Percentiles rank a stretch among this genome's conserved stretches.
phyloP scores from a whole-genome alignment of 2,888 invertebrate genomes.

The Amphipyra berbera region DNA sequence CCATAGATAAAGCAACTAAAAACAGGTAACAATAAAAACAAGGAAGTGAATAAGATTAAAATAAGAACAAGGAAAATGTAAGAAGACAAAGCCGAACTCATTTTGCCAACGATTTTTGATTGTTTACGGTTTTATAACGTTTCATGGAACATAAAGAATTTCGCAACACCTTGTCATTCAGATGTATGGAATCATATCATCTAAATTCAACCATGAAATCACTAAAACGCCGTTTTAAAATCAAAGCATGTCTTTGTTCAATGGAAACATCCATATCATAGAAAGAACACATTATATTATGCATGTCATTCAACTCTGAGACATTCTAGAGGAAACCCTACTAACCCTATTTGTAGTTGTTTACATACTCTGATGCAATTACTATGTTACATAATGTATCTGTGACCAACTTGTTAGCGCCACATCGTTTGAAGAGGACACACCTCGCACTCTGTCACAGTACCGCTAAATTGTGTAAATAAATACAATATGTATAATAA shows the following conservation, averaged over 20 bases:
- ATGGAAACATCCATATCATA: slow-evolving; percentile 12
- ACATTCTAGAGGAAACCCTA: slow-evolving; percentile 61
- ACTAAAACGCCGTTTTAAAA: slow-evolving; percentile 3
- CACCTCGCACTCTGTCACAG: slow-evolving; percentile 12
- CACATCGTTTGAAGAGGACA: slow-evolving; percentile 30
- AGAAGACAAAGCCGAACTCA: slow-evolving; percentile 23
- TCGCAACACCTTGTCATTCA: slow-evolving; percentile 10
- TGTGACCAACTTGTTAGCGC: slow-evolving; percentile 46
- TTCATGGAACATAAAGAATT: slow-evolving; percentile 11
- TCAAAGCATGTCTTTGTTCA: slow-evolving; percentile 8
- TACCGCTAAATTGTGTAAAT: slow-evolving; percentile 28
- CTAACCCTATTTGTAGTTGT: slow-evolving; percentile 61
- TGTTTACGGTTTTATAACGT: slow-evolving; percentile 10
- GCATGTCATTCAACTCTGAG: slow-evolving; percentile 59
- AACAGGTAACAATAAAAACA: slow-evolving; percentile 22
- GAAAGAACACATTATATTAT: slow-evolving; percentile 34
- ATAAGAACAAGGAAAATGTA: slow-evolving; percentile 30
- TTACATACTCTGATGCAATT: slow-evolving; percentile 56
- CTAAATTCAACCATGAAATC: slow-evolving; percentile 11
- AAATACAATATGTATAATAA: slow-evolving; percentile 21
- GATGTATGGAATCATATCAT: slow-evolving; percentile 9
- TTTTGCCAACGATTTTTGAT: slow-evolving; percentile 12
- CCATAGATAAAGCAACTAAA: slow-evolving; percentile 16
- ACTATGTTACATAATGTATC: slow-evolving; percentile 49
- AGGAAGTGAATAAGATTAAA: slow-evolving; percentile 26